Base-by-base conservation (phyloP, 2,888 invertebrate genomes). In the Tetragonula carbonaria region DNA sequence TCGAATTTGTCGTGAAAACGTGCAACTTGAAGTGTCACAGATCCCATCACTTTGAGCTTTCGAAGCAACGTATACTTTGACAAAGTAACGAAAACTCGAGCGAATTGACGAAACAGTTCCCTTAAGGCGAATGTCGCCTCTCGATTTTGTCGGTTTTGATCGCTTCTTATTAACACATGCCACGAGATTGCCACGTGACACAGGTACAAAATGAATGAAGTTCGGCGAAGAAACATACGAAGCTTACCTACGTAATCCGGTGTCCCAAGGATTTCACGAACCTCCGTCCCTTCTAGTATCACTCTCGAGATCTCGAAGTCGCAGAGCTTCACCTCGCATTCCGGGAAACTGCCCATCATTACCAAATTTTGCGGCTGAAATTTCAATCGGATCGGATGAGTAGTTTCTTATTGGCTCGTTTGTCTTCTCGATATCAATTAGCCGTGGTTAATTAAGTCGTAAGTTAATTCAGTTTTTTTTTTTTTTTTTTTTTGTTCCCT, bases 341-440 rank as follows among this genome's bases (percentile, higher is more conserved):
- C 95, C 2, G 96, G 96, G 87, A 95, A 95, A 57, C 95, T 95
- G 63, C 95, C 95, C 88, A 96, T 96, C 93, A 97, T 95, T 74
- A 97, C 95, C 85, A 97, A 95, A 94, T 97, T 97, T 93, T 96
- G 96, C 18, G 96, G 96, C 96, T 96, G 95, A n/a, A 95, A 95
- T 65, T 79, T 74, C 78, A 70, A 28, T 51, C 53, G 23, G 23
- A 18, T 16, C 62, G 62, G 57, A n/a, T 33, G 21, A 68, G n/a
- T 59, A 11, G 28, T 28, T 0, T 38, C 16, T n/a, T 14, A 23
- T 51, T 23, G 13, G 5, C 18, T 13, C 50, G 50, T n/a, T 67
- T 63, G 67, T 53, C 28, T 57, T 59, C n/a, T 57, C 78, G 78
- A 33, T 75, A 59, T 53, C 78, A 74, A 86, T 80, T 84, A 81